phyloP scores from a whole-genome alignment of 2,113 vertebrate genomes.

The Podocnemis expansa region DNA sequence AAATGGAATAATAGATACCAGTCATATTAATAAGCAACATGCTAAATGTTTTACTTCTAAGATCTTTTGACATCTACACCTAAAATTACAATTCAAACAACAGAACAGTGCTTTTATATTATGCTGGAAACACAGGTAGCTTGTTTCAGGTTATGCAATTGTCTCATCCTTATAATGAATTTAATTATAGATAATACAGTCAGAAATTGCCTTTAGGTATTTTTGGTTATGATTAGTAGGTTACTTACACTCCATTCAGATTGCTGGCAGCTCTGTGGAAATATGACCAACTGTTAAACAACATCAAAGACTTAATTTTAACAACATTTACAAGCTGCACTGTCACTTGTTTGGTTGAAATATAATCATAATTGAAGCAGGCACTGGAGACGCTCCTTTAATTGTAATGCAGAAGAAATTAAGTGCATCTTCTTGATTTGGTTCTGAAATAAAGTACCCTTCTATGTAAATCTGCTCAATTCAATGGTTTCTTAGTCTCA shows the following conservation, averaged over 20 bases:
- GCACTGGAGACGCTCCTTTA: neutral
- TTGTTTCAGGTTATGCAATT: neutral
- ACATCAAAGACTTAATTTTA: neutral
- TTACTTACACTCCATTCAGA: neutral
- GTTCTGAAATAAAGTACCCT: neutral
- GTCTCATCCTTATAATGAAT: neutral
- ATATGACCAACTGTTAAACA: neutral
- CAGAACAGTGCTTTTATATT: neutral
- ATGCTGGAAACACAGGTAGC: neutral
- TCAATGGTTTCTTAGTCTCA: neutral
- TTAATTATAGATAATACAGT: neutral
- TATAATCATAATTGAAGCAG: neutral
- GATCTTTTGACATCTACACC: neutral
- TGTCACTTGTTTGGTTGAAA: neutral
- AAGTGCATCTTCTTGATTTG: neutral
- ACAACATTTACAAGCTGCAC: neutral
- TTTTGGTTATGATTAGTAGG: neutral
- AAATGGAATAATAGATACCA: conserved; percentile 27
- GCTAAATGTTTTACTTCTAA: conserved; percentile 24
- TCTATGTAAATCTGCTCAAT: neutral
- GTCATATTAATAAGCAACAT: conserved; percentile 41
- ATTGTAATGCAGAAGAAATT: neutral
- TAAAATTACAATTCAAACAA: neutral
- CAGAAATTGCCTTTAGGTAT: neutral
- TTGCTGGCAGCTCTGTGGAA: neutral